A percentile compares a stretch with the other conserved stretches of the same genome.
Evolutionary conservation across 2,113 vertebrate genomes (phyloP).

Genomic region (Sclerurus mexicanus): DNA sequence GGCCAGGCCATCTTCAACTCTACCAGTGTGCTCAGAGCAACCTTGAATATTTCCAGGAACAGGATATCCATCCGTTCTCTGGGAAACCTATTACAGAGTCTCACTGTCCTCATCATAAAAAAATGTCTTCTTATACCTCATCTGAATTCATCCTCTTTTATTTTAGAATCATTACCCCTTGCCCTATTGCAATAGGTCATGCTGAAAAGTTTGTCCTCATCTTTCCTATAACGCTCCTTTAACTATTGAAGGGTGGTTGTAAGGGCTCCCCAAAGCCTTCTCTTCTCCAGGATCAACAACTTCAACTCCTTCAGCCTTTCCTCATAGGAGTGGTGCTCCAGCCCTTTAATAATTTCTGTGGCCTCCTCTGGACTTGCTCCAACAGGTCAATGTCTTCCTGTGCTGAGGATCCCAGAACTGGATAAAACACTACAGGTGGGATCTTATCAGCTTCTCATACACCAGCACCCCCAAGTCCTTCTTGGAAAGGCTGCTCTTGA

Average conservation of each 20-base stretch:
- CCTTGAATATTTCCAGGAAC: neutral
- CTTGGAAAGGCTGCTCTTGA: neutral
- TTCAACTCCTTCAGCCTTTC: neutral
- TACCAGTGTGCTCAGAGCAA: rapidly evolving
- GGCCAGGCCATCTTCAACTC: neutral
- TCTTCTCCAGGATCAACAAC: neutral
- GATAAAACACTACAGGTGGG: neutral
- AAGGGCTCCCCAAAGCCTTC: neutral
- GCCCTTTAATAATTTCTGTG: rapidly evolving
- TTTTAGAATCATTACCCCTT: neutral
- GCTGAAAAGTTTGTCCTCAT: neutral
- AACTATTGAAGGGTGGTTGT: rapidly evolving
- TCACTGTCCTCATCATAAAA: neutral
- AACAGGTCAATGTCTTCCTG: rapidly evolving
- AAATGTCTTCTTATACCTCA: neutral
- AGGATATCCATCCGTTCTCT: rapidly evolving
- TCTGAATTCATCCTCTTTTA: neutral
- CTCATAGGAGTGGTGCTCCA: rapidly evolving
- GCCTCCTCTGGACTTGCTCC: rapidly evolving
- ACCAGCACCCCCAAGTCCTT: neutral
- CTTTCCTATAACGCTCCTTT: neutral
- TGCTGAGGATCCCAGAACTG: neutral
- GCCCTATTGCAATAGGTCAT: rapidly evolving
- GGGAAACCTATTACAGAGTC: rapidly evolving
- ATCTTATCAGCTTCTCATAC: neutral